A percentile compares a stretch with the other conserved stretches of the same genome.
Evolutionary conservation across 2,113 vertebrate genomes (phyloP).

Genomic region (Eurystomus gularis): DNA sequence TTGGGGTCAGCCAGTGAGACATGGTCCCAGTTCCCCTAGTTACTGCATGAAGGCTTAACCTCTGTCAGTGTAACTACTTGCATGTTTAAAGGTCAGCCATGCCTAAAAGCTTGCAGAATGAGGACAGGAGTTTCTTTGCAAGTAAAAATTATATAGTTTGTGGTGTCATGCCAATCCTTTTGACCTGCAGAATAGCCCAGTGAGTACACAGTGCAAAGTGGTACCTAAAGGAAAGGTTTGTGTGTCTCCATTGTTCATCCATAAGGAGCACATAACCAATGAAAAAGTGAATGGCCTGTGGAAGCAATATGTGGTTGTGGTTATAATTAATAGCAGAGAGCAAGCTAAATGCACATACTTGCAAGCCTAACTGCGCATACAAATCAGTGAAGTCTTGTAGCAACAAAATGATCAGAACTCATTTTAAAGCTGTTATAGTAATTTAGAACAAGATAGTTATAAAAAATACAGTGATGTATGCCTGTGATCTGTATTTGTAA

Average conservation of each 20-base stretch:
- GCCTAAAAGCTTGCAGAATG: not conserved
- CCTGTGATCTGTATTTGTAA: not conserved
- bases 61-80: not conserved
- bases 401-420: not conserved
- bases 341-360: not conserved
- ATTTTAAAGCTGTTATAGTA: not conserved
- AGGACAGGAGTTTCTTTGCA: not conserved
- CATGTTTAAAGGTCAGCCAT: not conserved
- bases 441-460: conserved; percentile 10
- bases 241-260: not conserved
- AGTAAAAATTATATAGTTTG: not conserved
- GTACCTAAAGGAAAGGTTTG: not conserved
- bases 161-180: not conserved
- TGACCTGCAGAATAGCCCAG: not conserved
- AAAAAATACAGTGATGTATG: not conserved
- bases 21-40: accelerated
- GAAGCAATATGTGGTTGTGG: not conserved
- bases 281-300: not conserved
- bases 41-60: accelerated
- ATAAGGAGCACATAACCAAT: not conserved
- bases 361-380: not conserved
- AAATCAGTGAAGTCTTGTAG: not conserved
- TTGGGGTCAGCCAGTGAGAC: not conserved
- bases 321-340: not conserved
- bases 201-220: not conserved